These are phyloP conservation scores for Napeogenes inachia DNA, from an alignment of 2,888 invertebrate species.

Conservation along the genomic window DNA sequence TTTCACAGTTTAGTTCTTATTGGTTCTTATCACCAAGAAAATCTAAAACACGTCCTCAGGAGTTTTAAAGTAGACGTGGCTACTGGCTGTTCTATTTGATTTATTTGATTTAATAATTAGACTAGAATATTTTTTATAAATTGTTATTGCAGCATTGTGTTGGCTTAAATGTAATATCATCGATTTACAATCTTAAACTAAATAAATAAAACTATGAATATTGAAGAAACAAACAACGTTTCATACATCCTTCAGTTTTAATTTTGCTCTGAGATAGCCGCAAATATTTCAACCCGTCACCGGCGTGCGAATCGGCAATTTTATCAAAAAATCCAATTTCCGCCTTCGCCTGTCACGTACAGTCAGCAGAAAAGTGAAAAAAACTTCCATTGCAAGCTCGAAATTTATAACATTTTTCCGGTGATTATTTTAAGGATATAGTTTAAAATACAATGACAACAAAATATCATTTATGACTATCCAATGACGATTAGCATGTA, in stretches of 20 bases:
- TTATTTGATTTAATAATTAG: too few relatives aligned
- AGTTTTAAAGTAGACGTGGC: not conserved
- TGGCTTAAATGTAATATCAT: too few relatives aligned
- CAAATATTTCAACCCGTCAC: slow-evolving; percentile 21
- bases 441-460: too few relatives aligned
- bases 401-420: slow-evolving; percentile 2
- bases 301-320: slow-evolving; percentile 22
- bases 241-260: slow-evolving; percentile 14
- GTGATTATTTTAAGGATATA: too few relatives aligned
- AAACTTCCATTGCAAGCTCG: not conserved
- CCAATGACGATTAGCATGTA: too few relatives aligned
- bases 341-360: slow-evolving; percentile 21
- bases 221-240: not conserved
- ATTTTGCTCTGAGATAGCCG: slow-evolving; percentile 17
- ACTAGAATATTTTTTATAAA: not conserved
- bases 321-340: slow-evolving; percentile 31
- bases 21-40: not conserved
- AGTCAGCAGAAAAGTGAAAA: slow-evolving; percentile 18
- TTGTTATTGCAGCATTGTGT: too few relatives aligned
- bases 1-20: slow-evolving; percentile 1
- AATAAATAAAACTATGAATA: not conserved
- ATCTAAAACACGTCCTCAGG: not conserved
- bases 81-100: not conserved
- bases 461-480: too few relatives aligned
- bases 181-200: too few relatives aligned